Evolutionary conservation across 92 coral and sea anemone genomes (phyloP).

Genomic region (Siderastrea siderea): DNA sequence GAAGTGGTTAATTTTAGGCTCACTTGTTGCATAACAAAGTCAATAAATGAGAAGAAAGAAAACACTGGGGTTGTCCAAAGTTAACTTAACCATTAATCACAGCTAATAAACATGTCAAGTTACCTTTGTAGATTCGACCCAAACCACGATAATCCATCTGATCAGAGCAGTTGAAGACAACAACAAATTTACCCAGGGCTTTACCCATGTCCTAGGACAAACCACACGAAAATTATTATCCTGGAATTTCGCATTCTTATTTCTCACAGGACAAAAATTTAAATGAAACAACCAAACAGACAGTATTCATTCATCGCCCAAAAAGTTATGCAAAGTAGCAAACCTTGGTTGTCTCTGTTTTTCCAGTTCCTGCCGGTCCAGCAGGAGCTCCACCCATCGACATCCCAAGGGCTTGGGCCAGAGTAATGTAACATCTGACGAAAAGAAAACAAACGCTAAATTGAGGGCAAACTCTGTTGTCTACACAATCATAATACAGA

Average conservation of each 20-base stretch:
- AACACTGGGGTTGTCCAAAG: neutral
- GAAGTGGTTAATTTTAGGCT: no score
- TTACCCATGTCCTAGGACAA: conserved; percentile 94
- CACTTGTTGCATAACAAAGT: no score
- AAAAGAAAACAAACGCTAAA: neutral
- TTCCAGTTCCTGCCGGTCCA: conserved; percentile 99
- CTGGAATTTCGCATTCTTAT: neutral
- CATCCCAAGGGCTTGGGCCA: conserved; percentile 99
- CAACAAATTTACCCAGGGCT: conserved; percentile 98
- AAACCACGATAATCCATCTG: conserved; percentile 99
- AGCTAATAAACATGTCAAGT: neutral
- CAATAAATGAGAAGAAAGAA: neutral
- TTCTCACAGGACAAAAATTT: neutral
- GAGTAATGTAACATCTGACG: conserved; percentile 92
- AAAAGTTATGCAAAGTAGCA: neutral
- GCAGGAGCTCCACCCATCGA: conserved; percentile 99
- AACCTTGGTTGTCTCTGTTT: conserved; percentile 98
- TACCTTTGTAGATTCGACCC: conserved; percentile 98
- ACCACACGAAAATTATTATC: neutral
- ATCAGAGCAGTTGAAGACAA: conserved; percentile 98
- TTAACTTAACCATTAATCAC: no score
- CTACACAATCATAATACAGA: no score
- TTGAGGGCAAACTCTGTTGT: neutral
- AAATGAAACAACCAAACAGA: neutral
- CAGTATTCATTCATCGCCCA: no score